A percentile compares a stretch with the other conserved stretches of the same genome.
Evolutionary conservation across 2,888 invertebrate genomes (phyloP).

Genomic region (Clepsis dumicolana): DNA sequence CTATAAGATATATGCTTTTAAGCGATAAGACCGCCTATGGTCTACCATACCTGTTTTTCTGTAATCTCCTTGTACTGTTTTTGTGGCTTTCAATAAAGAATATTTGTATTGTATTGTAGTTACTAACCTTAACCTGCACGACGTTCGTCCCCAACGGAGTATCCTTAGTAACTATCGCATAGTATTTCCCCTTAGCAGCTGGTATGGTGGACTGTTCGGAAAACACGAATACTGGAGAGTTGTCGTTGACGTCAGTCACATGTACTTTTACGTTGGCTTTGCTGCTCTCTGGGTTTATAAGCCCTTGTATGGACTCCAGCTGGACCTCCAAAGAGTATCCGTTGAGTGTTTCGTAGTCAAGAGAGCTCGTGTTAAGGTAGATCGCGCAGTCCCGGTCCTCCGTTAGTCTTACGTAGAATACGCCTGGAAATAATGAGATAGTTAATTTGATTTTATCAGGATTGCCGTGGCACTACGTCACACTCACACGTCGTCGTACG

Average conservation of each 20-base stretch:
- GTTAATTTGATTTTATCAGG: too few relatives aligned
- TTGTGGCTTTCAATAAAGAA: too few relatives aligned
- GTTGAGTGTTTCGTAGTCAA: constrained; percentile 93
- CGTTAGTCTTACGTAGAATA: constrained; percentile 91
- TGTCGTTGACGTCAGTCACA: constrained; percentile 96
- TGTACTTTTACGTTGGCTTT: constrained; percentile 92
- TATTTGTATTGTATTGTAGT: too few relatives aligned
- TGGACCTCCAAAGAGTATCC: constrained; percentile 92
- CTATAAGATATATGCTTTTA: too few relatives aligned
- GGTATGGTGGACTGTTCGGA: constrained; percentile 85
- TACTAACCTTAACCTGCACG: constrained; percentile 90
- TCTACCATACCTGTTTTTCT: too few relatives aligned
- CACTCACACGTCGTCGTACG: too few relatives aligned
- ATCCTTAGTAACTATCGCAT: constrained; percentile 91
- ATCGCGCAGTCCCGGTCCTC: constrained; percentile 94
- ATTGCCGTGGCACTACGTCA: too few relatives aligned
- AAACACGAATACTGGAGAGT: constrained; percentile 93
- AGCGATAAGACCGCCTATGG: too few relatives aligned
- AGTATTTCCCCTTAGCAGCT: constrained; percentile 90
- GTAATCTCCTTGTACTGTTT: too few relatives aligned
- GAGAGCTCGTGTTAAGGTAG: constrained; percentile 88
- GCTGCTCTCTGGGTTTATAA: constrained; percentile 92
- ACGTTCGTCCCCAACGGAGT: constrained; percentile 92
- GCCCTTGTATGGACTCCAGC: constrained; percentile 92
- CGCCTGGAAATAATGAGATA: too few relatives aligned